Percentiles rank a stretch among this genome's conserved stretches.
These are phyloP conservation scores for Poeciliopsis occidentalis DNA, from an alignment of 2,113 vertebrate species.

Conservation along the genomic window DNA sequence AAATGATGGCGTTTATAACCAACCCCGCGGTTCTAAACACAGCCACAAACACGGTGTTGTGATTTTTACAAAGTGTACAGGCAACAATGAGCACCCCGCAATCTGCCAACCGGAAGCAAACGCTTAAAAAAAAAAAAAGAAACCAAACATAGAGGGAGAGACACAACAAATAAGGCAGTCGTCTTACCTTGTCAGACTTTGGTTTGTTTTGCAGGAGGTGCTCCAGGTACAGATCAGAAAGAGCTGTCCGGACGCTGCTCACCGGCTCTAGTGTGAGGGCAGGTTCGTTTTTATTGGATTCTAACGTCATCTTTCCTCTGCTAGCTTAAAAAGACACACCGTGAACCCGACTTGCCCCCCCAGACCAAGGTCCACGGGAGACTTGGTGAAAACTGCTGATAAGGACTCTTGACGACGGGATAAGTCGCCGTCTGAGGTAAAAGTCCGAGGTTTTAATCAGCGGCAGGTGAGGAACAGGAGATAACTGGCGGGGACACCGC, in stretches of 20 bases:
- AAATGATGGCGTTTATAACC: not conserved
- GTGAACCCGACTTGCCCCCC: slow-evolving; percentile 57
- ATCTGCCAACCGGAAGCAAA: slow-evolving; percentile 60
- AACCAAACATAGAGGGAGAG: not conserved
- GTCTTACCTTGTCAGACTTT: slow-evolving; percentile 87
- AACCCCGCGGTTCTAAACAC: not conserved
- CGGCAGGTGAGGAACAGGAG: not conserved
- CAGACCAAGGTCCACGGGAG: slow-evolving; percentile 69
- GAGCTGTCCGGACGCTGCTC: slow-evolving; percentile 87
- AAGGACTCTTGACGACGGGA: slow-evolving; percentile 49
- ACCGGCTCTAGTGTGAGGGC: slow-evolving; percentile 76
- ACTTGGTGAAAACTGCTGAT: slow-evolving; percentile 59
- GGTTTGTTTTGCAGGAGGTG: slow-evolving; percentile 92
- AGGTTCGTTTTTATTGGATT: slow-evolving; percentile 87
- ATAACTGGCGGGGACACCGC: slow-evolving; percentile 47
- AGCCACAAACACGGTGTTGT: not conserved
- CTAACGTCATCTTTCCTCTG: slow-evolving; percentile 86
- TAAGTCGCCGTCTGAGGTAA: slow-evolving; percentile 48
- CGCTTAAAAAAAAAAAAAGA: not conserved
- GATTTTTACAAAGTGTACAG: slow-evolving; percentile 41
- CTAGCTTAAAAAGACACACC: slow-evolving; percentile 1
- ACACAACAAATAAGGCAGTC: not conserved
- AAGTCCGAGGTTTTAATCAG: slow-evolving; percentile 67
- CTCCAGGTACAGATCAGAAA: slow-evolving; percentile 96
- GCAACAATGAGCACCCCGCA: slow-evolving; percentile 27